These are phyloP conservation scores for Palythoa grandis DNA, from an alignment of 92 coral and sea anemone species.

Conservation along the genomic window DNA sequence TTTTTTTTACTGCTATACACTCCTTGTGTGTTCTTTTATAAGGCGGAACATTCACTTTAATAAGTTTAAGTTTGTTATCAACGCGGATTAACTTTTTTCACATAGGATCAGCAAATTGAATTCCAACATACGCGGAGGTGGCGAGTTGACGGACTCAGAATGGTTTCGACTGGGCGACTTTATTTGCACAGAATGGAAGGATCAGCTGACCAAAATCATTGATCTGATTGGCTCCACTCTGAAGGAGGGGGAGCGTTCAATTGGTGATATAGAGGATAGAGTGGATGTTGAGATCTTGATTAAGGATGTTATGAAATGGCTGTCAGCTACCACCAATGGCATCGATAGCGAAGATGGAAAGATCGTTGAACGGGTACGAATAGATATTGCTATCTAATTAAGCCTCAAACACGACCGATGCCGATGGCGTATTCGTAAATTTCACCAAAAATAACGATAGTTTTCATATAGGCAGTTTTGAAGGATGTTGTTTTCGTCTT, in stretches of 20 bases:
- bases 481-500: no score
- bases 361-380: conserved; percentile 87
- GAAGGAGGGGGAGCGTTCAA: conserved; percentile 81
- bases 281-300: conserved; percentile 80
- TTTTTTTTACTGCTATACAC: no score
- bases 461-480: no score
- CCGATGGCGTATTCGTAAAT: no score
- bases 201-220: conserved; percentile 70
- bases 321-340: conserved; percentile 82
- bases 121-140: conserved; percentile 81
- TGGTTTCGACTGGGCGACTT: conserved; percentile 92
- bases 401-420: no score
- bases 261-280: conserved; percentile 68
- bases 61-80: no score
- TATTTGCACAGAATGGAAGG: conserved; percentile 84
- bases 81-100: not conserved
- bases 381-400: not conserved
- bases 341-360: conserved; percentile 94
- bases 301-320: conserved; percentile 79
- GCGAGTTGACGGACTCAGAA: conserved; percentile 82
- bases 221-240: conserved; percentile 84
- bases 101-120: conserved; percentile 90
- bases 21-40: no score
- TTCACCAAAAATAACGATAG: no score
- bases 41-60: no score